Evolutionary conservation across 2,797 vertebrate species (phyloP).

Genomic region (Danio kyathit): DNA sequence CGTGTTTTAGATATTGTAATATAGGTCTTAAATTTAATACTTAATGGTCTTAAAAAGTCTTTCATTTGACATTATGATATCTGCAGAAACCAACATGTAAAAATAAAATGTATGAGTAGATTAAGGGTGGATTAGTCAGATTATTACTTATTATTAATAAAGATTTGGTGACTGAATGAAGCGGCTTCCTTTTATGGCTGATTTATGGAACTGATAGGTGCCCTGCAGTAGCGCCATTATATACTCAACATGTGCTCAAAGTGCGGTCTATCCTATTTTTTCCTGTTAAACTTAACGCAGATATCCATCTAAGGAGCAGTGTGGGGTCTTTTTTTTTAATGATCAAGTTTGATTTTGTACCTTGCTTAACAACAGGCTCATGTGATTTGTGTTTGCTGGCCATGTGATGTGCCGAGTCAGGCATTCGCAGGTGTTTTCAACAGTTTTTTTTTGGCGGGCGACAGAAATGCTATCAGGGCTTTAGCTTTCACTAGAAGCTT

Average conservation of each 20-base stretch:
- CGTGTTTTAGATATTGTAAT: too few relatives aligned
- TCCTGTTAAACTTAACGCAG: background rate
- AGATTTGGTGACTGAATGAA: too few relatives aligned
- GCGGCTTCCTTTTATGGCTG: background rate
- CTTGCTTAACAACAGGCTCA: conserved; percentile 5
- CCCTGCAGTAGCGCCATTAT: background rate
- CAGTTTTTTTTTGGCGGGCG: conserved; percentile 1
- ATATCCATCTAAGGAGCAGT: background rate
- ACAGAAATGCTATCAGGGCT: conserved; percentile 15
- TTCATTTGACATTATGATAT: too few relatives aligned
- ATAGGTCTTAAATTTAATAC: too few relatives aligned
- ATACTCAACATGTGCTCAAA: conserved; percentile 1
- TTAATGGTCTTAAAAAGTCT: too few relatives aligned
- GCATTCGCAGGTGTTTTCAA: conserved; percentile 33
- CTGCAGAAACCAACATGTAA: too few relatives aligned
- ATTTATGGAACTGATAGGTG: conserved; percentile 38
- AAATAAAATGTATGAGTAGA: too few relatives aligned
- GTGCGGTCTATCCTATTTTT: background rate
- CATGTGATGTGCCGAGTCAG: conserved; percentile 27
- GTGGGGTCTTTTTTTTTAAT: background rate
- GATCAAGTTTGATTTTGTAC: conserved; percentile 20
- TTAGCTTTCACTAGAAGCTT: conserved; percentile 31
- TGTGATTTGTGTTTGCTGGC: background rate
- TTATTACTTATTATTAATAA: too few relatives aligned
- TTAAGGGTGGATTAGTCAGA: too few relatives aligned